These are phyloP conservation scores for Tyrophagus putrescentiae DNA, from an alignment of 1,140 invertebrate species.

Conservation along the genomic window DNA sequence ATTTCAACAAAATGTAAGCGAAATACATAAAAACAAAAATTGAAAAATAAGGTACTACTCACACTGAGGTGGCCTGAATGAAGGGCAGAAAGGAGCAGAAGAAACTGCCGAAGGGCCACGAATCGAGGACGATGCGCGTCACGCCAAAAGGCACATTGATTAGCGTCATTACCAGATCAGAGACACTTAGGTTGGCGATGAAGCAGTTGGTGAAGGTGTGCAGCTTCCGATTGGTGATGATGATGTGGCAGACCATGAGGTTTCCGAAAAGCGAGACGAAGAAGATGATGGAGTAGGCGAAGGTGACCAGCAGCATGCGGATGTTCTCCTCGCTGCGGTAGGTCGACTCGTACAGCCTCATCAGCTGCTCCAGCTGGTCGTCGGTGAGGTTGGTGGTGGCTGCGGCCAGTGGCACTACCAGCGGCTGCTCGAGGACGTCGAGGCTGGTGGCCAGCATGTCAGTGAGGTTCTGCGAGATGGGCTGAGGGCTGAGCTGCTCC, in stretches of 20 bases:
- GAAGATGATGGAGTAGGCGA: conserved; percentile 6
- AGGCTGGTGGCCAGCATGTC: too few relatives aligned
- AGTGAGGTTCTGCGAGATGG: neutral
- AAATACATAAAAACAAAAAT: neutral
- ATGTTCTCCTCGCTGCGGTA: neutral
- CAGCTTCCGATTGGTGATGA: conserved; percentile 1
- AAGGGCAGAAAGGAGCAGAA: conserved; percentile 39
- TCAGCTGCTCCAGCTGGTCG: too few relatives aligned
- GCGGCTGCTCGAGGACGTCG: neutral
- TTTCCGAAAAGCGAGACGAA: conserved; percentile 17
- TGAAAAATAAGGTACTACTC: conserved; percentile 30
- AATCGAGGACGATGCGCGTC: conserved; percentile 29
- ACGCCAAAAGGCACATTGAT: conserved; percentile 63
- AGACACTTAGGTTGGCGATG: conserved; percentile 65
- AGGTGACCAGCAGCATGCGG: neutral
- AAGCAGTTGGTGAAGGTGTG: conserved; percentile 54
- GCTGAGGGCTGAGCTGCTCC: too few relatives aligned
- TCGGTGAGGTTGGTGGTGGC: too few relatives aligned
- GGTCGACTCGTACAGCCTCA: neutral
- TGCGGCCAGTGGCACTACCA: neutral
- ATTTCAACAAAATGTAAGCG: too few relatives aligned
- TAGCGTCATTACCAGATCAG: conserved; percentile 65
- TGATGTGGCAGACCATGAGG: conserved; percentile 11
- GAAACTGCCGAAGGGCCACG: conserved; percentile 37
- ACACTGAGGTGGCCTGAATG: conserved; percentile 32